Conservation (phyloP, 2,888 invertebrate genomes). For the Mesoligia furuncula region DNA sequence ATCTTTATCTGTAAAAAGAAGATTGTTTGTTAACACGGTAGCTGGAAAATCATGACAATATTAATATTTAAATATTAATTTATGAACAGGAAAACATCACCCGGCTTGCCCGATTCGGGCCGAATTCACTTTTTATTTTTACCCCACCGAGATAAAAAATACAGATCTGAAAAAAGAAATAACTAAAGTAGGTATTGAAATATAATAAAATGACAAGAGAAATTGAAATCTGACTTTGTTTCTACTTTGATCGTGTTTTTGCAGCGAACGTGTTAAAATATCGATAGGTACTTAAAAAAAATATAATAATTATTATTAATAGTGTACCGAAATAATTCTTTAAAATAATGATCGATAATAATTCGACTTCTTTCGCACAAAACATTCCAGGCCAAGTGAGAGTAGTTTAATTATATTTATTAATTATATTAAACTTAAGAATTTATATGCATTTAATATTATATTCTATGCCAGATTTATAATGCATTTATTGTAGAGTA, state of each 20-base stretch:
- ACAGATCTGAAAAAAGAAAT: neutral
- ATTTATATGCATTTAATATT: constrained; percentile 41
- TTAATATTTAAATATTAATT: too few relatives aligned
- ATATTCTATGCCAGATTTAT: constrained; percentile 48
- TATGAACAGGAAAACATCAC: neutral
- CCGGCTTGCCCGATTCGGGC: too few relatives aligned
- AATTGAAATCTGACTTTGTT: neutral
- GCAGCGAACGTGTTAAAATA: constrained; percentile 7
- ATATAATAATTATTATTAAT: constrained; percentile 1
- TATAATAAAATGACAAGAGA: neutral
- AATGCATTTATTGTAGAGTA: constrained; percentile 56
- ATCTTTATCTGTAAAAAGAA: constrained; percentile 10
- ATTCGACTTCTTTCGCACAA: constrained; percentile 68
- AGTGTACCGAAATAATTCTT: constrained; percentile 18
- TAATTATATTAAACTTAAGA: constrained; percentile 46
- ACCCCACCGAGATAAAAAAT: neutral
- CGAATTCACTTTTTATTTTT: neutral
- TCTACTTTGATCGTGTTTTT: constrained; percentile 8
- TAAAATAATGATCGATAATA: constrained; percentile 61
- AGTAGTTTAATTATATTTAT: constrained; percentile 68
- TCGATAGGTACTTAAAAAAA: constrained; percentile 9
- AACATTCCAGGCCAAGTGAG: constrained; percentile 72
- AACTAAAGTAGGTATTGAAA: neutral
- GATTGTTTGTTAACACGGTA: neutral
- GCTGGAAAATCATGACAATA: constrained; percentile 15